Conservation (phyloP, 1,140 invertebrate species). For the Rhyacophila brunnea region DNA sequence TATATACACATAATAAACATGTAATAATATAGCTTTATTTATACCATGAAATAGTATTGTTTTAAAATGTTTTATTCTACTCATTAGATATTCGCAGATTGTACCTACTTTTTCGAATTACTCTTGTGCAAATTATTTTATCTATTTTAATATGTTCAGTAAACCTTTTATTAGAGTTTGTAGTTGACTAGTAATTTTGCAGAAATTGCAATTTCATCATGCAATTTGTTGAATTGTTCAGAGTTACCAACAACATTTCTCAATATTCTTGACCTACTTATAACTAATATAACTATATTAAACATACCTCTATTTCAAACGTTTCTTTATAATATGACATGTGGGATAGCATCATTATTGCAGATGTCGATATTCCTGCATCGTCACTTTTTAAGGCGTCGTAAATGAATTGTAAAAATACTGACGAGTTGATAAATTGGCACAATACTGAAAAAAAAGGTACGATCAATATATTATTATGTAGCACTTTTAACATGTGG, state of each 20-base stretch:
- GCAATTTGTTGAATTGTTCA: neutral
- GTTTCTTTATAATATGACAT: constrained; percentile 15
- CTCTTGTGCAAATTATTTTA: no score
- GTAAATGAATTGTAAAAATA: constrained; percentile 23
- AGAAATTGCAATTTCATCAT: neutral
- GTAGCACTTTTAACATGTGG: neutral
- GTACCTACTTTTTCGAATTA: no score
- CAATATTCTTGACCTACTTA: neutral
- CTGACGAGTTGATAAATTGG: constrained; percentile 19
- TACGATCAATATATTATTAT: neutral
- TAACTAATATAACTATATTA: neutral
- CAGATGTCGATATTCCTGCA: constrained; percentile 15
- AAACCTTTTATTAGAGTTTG: no score
- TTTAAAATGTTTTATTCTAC: no score
- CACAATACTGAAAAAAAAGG: constrained; percentile 29
- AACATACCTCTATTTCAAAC: constrained; percentile 23
- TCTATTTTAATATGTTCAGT: no score
- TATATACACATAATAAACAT: no score
- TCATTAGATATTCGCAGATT: no score
- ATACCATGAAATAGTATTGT: no score
- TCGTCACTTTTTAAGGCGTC: constrained; percentile 13
- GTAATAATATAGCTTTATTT: no score
- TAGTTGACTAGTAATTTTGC: neutral
- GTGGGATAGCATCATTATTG: constrained; percentile 19
- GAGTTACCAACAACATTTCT: neutral